A percentile compares a stretch with the other conserved stretches of the same genome.
phyloP scores from a whole-genome alignment of 2,113 vertebrate genomes.

The Upupa epops region DNA sequence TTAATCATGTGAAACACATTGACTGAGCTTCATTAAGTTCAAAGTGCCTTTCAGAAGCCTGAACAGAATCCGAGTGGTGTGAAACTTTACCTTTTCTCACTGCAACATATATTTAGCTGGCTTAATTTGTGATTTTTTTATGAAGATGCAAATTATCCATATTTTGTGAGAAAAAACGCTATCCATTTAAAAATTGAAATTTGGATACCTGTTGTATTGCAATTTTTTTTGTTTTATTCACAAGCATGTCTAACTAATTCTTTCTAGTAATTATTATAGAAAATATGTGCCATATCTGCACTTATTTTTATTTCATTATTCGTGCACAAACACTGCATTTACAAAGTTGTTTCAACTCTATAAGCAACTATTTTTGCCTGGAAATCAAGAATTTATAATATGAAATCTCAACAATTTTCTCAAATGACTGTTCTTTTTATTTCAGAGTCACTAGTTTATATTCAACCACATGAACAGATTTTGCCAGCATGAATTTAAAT shows the following conservation, averaged over 20 bases:
- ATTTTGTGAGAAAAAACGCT: not conserved
- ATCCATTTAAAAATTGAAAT: not conserved
- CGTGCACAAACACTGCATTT: not conserved
- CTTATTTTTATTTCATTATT: not conserved
- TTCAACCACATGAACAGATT: not conserved
- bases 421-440: not conserved
- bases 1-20: conserved; percentile 75
- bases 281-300: not conserved
- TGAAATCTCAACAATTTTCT: not conserved
- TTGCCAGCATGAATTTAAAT: not conserved
- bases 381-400: not conserved
- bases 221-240: not conserved
- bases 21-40: conserved; percentile 73
- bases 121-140: not conserved
- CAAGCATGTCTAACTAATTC: not conserved
- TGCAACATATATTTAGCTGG: not conserved
- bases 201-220: rapidly evolving
- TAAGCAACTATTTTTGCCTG: not conserved
- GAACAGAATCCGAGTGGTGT: conserved; percentile 29
- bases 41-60: conserved; percentile 78
- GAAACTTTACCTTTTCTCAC: conserved; percentile 36
- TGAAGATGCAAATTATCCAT: not conserved
- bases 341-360: not conserved
- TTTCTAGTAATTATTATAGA: not conserved
- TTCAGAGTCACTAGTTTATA: not conserved